Evolutionary conservation across 2,888 invertebrate genomes (phyloP), one percentile per base, ranked within the genome.

Genomic region (Branchipolynoe longqiensis): DNA sequence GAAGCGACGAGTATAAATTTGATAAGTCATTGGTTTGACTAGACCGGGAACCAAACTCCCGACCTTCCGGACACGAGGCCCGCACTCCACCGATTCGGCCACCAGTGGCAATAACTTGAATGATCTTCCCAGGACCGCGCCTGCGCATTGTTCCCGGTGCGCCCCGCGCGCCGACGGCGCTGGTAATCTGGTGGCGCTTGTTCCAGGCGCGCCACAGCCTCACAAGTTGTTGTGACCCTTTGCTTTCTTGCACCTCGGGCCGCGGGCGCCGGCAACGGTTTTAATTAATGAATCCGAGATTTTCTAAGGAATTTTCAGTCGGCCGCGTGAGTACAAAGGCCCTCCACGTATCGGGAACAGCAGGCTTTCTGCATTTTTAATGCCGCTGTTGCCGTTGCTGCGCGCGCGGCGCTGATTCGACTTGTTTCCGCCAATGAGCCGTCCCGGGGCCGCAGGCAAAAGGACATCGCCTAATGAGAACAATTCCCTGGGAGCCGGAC

Each of bases 331-430:
- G n/a, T 38, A 69, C 69, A 69, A 69, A 69, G 69, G 38, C 69
- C 36, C 22, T n/a, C n/a, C n/a, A n/a, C n/a, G 36, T 69, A 69
- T 69, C 69, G 69, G 69, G 69, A 69, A 69, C 69, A 69, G 69
- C 69, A 69, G 69, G 69, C 36, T 69, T 69, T 69, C 69, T 69
- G 38, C 69, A 69, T 69, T 69, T 69, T 69, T 69, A 69, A 69
- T 69, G 69, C 69, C 8, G 36, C 18, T 69, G 69, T 69, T 33
- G 22, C 69, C 69, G 38, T 69, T 69, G 69, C 38, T 69, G 69
- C 36, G 22, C 36, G 69, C 33, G 69, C 69, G 36, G 38, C 69
- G 69, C 69, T 69, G 69, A 69, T 69, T 69, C 36, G 69, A 69
- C 69, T 69, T 69, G 69, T 69, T 69, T 69, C 69, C 69, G 69